Base-by-base conservation (phyloP, 2,113 vertebrate genomes). In the Catagonus wagneri region DNA sequence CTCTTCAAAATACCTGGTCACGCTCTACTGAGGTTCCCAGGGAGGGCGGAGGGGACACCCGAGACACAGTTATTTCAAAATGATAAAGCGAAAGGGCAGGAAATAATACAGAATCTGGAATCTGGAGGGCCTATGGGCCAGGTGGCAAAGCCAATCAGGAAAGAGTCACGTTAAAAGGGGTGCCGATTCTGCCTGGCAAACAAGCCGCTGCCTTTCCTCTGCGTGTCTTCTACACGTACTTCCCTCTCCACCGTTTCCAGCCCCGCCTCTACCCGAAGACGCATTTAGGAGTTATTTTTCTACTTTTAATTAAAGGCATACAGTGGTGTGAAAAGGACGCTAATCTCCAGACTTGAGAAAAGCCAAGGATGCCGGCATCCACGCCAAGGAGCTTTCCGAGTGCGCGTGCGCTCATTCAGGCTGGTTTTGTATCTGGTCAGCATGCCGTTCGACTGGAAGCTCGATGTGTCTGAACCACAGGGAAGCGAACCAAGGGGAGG, bases 361-460 rank as follows among this genome's bases (percentile, higher is more conserved):
- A 93, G 19, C 36, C 54, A 63, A 93, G 29, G 44, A 87, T 58
- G 7, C 32, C 13, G 2, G 34, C 22, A 52, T 19, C 54, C 3
- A 56, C 50, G 75, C 52, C 11, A 60, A 74, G 92, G 44, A 68
- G 71, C 12, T n/a, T 72, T 34, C 34, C 1, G 2, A 27, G 63
- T 36, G 32, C 36, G 3, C 36, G 3, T 4, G n/a, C 3, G 1
- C 54, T 74, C 65, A 58, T 86, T 86, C 80, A 80, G 2, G n/a
- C 10, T 6, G 19, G 39, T 27, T 86, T 80, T 94, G 52, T 71
- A 78, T 65, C 36, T 16, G n/a, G 56, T 50, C 81, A 58, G 75
- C 80, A 61, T 80, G 88, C 92, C 84, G 69, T 95, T 93, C 88
- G 81, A 20, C 93, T 12, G 60, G 71, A 90, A 95, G 89, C 72